Conservation (phyloP, 2,113 vertebrate genomes). For the Nothoprocta pentlandii region DNA sequence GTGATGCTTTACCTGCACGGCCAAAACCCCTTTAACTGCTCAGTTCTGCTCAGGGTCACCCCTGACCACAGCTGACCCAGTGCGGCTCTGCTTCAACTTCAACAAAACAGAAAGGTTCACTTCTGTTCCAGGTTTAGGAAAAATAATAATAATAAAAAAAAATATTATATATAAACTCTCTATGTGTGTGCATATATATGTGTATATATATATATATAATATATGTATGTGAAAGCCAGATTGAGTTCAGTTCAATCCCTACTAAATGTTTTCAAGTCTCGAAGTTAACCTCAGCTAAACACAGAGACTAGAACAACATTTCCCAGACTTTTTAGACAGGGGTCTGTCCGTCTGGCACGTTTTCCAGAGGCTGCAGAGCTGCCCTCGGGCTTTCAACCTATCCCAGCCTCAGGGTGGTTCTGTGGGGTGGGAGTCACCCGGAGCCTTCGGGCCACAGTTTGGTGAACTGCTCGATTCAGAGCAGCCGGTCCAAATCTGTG, state of each 20-base stretch:
- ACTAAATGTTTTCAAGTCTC: not conserved
- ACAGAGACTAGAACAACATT: not conserved
- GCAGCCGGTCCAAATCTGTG: not conserved
- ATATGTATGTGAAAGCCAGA: not conserved
- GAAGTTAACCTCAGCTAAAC: not conserved
- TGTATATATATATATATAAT: too few species aligned
- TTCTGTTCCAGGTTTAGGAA: not conserved
- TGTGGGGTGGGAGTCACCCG: not conserved
- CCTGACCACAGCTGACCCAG: not conserved
- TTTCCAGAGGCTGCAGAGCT: too few species aligned
- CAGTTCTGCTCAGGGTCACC: not conserved
- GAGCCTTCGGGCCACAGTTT: not conserved
- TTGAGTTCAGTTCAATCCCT: not conserved
- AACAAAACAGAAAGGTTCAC: not conserved
- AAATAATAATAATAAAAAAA: not conserved
- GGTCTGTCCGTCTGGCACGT: fast-evolving
- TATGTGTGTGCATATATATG: too few species aligned
- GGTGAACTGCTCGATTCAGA: not conserved
- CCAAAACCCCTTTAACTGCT: not conserved
- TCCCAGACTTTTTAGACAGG: not conserved
- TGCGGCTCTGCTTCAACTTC: not conserved
- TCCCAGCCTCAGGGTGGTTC: not conserved
- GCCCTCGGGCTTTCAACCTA: not conserved
- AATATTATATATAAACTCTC: too few species aligned
- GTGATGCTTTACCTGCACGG: not conserved